Percentiles rank a stretch among this genome's conserved stretches.
Conservation (phyloP, 2,888 invertebrate species). For the Sicus ferrugineus region DNA sequence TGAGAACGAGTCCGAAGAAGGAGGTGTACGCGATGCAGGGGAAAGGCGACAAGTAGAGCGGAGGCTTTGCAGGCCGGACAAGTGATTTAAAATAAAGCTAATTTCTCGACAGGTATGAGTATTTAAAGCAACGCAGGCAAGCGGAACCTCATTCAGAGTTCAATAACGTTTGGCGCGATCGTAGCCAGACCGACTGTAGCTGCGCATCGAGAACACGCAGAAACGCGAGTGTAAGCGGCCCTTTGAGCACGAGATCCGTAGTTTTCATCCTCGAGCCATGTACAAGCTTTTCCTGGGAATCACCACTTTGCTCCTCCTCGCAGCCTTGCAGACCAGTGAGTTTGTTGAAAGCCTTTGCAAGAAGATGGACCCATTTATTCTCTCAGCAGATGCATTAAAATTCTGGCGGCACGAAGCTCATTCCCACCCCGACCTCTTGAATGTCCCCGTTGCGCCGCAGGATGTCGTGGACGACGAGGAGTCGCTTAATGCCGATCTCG, state of each 20-base stretch:
- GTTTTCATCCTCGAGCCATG: neutral
- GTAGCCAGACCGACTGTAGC: neutral
- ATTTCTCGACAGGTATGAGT: too few species aligned
- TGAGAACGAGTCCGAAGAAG: too few species aligned
- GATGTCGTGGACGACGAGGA: too few species aligned
- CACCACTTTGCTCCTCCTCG: neutral
- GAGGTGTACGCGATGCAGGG: too few species aligned
- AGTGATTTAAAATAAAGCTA: too few species aligned
- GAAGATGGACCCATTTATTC: neutral
- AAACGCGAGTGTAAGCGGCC: neutral
- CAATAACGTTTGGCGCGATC: conserved; percentile 27
- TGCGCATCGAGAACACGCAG: neutral
- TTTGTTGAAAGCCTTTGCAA: neutral
- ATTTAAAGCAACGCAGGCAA: conserved; percentile 28
- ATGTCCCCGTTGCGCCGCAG: too few species aligned
- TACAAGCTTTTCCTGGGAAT: neutral
- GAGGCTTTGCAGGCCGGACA: too few species aligned
- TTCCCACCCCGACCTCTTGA: neutral
- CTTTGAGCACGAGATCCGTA: neutral
- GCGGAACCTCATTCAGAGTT: conserved; percentile 32
- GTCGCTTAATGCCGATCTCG: conserved; percentile 22
- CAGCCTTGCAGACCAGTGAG: conserved; percentile 10
- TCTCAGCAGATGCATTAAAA: too few species aligned
- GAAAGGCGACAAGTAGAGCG: too few species aligned
- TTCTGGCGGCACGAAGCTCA: too few species aligned